Evolutionary conservation across 2,888 invertebrate genomes (phyloP).

Genomic region (Azorinus chamasolen): DNA sequence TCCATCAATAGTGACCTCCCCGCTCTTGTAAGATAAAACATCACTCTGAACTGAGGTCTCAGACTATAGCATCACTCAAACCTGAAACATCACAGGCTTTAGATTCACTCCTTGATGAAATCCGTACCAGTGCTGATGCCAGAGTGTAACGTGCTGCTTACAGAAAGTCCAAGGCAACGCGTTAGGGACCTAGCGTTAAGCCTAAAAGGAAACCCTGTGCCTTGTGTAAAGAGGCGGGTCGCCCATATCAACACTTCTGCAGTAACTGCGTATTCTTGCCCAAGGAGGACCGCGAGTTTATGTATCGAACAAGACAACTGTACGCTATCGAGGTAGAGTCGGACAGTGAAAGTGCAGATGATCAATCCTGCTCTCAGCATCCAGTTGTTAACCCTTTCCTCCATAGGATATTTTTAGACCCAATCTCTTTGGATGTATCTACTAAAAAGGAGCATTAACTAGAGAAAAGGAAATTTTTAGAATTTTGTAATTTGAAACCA

Average conservation of each 20-base stretch:
- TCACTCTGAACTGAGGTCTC: background rate
- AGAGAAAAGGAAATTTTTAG: no score
- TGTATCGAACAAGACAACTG: conserved; percentile 13
- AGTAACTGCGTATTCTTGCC: conserved; percentile 14
- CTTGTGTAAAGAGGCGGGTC: conserved; percentile 56
- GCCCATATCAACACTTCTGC: conserved; percentile 16
- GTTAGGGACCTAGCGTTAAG: background rate
- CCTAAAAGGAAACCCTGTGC: conserved; percentile 31
- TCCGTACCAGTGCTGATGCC: background rate
- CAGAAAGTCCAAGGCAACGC: background rate
- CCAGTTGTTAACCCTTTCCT: no score
- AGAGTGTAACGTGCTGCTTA: background rate
- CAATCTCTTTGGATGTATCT: no score
- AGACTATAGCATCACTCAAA: conserved; percentile 6
- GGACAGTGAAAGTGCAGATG: no score
- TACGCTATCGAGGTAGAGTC: no score
- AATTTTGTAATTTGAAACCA: no score
- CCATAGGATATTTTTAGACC: no score
- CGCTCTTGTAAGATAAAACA: conserved; percentile 18
- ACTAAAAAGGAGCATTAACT: no score
- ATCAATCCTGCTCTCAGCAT: no score
- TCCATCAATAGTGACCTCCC: conserved; percentile 60
- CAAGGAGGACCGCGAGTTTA: conserved; percentile 8
- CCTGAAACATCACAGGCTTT: conserved; percentile 12
- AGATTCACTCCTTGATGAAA: conserved; percentile 2